These are phyloP conservation scores for Sialis fuliginosa DNA, from an alignment of 2,888 invertebrate genomes.

Conservation along the genomic window DNA sequence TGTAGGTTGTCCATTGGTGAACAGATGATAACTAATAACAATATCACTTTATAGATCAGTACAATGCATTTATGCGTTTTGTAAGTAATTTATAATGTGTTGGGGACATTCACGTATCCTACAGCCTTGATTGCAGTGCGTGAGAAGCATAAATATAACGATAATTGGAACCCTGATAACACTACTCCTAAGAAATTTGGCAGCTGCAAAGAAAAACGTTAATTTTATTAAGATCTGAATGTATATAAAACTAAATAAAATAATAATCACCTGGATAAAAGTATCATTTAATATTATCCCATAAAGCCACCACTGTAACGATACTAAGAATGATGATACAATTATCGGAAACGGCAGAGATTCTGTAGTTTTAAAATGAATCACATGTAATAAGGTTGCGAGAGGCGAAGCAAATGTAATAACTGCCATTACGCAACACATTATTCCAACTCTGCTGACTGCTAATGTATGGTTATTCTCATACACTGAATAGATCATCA, in stretches of 20 bases:
- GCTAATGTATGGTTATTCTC: constrained; percentile 34
- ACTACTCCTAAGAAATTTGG: constrained; percentile 64
- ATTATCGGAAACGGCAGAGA: constrained; percentile 79
- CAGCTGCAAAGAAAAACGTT: constrained; percentile 38
- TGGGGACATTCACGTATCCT: neutral
- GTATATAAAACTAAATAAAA: neutral
- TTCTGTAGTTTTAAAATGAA: constrained; percentile 62
- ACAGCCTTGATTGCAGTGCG: constrained; percentile 16
- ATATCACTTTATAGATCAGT: too few species aligned
- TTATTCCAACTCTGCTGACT: constrained; percentile 42
- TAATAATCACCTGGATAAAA: constrained; percentile 51
- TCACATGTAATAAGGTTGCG: constrained; percentile 61
- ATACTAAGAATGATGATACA: constrained; percentile 63
- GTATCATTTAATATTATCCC: constrained; percentile 59
- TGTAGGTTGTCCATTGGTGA: too few species aligned
- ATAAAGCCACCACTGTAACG: constrained; percentile 70
- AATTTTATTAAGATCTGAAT: neutral
- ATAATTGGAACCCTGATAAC: constrained; percentile 55
- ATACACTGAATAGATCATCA: constrained; percentile 38
- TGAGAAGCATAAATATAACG: constrained; percentile 61
- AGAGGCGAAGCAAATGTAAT: constrained; percentile 71
- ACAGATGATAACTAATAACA: too few species aligned
- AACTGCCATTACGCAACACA: constrained; percentile 57
- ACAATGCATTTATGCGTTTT: too few species aligned
- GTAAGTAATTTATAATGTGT: too few species aligned